These are phyloP conservation scores for Drosophila rhopaloa DNA, from an alignment of 1,140 invertebrate genomes.

Conservation along the genomic window DNA sequence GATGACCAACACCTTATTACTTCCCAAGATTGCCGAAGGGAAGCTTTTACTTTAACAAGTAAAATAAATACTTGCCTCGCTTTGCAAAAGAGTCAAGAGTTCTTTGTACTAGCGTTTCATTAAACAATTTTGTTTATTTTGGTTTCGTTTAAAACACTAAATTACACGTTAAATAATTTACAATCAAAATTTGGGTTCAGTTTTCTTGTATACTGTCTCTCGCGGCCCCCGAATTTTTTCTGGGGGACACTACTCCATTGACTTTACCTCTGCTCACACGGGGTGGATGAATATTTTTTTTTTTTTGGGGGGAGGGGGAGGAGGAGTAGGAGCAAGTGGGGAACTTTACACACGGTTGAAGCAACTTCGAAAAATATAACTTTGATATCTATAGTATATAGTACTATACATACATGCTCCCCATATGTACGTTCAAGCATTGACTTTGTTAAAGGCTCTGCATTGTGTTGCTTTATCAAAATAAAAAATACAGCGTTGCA, in stretches of 20 bases:
- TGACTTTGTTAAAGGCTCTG: constrained; percentile 37
- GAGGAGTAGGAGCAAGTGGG: constrained; percentile 10
- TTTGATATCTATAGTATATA: constrained; percentile 36
- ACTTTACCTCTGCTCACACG: constrained; percentile 17
- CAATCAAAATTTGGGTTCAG: constrained; percentile 74
- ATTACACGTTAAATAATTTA: constrained; percentile 69
- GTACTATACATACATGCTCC: constrained; percentile 41
- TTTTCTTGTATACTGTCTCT: constrained; percentile 50
- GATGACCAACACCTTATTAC: too few relatives aligned
- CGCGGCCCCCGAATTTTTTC: not conserved
- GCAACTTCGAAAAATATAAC: constrained; percentile 55
- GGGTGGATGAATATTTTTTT: constrained; percentile 20
- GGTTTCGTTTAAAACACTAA: constrained; percentile 63
- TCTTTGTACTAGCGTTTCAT: constrained; percentile 50
- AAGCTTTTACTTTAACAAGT: too few relatives aligned
- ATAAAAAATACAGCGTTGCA: constrained; percentile 52
- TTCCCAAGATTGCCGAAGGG: too few relatives aligned
- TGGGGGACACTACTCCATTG: constrained; percentile 21
- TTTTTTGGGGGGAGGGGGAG: not conserved
- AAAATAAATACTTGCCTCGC: not conserved
- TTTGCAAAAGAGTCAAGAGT: not conserved
- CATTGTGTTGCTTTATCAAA: constrained; percentile 40
- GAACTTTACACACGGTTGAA: constrained; percentile 45
- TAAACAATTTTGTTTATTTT: constrained; percentile 66
- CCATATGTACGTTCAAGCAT: constrained; percentile 41